Conservation (phyloP, 1,140 invertebrate genomes). For the Hypothenemus hampei region DNA sequence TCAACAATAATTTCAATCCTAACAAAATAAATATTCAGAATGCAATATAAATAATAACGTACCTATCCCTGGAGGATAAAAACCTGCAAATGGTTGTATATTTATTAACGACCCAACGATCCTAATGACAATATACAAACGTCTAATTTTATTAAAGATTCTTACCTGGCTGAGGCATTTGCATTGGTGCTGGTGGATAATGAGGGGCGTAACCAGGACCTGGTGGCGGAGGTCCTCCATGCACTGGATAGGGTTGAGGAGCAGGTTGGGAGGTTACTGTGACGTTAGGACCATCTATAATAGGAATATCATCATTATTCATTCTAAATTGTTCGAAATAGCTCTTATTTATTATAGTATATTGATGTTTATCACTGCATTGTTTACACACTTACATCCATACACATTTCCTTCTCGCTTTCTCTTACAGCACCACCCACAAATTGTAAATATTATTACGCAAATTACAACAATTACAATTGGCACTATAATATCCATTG, state of each 20-base stretch:
- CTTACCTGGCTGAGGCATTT: constrained; percentile 17
- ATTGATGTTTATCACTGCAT: background rate
- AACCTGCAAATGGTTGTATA: constrained; percentile 10
- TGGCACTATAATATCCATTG: constrained; percentile 22
- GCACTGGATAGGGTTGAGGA: constrained; percentile 19
- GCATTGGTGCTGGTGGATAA: constrained; percentile 9
- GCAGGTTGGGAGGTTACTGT: constrained; percentile 23
- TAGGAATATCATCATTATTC: background rate
- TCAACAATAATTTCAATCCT: too few species aligned
- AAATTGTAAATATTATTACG: constrained; percentile 31
- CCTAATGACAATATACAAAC: background rate
- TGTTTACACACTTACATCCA: constrained; percentile 7
- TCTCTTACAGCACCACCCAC: constrained; percentile 35
- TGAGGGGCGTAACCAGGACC: background rate
- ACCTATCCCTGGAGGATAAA: constrained; percentile 17
- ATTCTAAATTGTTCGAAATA: too few species aligned
- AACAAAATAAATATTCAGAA: too few species aligned
- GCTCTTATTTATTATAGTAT: background rate
- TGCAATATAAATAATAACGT: constrained; percentile 14
- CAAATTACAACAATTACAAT: constrained; percentile 21
- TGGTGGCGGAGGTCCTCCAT: constrained; percentile 17
- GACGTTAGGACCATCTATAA: constrained; percentile 10
- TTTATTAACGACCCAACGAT: background rate
- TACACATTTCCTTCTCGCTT: constrained; percentile 34
- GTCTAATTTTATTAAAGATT: background rate